Base-by-base conservation (phyloP, 2,797 vertebrate genomes). In the Coregonus suidteri region DNA sequence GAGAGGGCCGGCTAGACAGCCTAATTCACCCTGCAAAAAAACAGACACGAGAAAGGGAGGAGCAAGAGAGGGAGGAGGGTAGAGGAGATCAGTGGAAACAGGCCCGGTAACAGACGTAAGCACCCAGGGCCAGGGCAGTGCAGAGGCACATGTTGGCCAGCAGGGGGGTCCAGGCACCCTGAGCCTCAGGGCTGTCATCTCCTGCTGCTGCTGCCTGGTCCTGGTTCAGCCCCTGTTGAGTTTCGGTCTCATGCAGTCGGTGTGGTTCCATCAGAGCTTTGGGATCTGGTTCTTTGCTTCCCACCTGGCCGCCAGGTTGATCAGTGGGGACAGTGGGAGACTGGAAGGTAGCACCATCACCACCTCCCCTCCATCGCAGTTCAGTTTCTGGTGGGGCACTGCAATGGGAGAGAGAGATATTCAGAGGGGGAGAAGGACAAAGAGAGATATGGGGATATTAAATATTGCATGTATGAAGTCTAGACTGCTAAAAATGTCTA, bases 91-190 rank as follows among this genome's bases (percentile, higher is more conserved):
- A 99, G 79, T 98, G 98, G 88, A 97, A 97, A 90, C 92, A 98
- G 80, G 93, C 94, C 93, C 97, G 93, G 93, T 98, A 99, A 89
- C 96, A 98, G 87, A 96, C 92, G 67, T 98, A 99, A 31, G 96
- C 96, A 68, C 97, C 94, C 0, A 97, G 93, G 0, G 95, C 96
- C 77, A 99, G 91, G 37, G 93, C 95, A 0, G 98, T 95, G 95
- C 95, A 96, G 93, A 98, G 86, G 89, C 97, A 98, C 84, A 97
- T 84, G 13, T 95, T 96, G 92, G 96, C 87, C 59, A 98, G 85
- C 67, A 97, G 90, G 59, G 97, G 96, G 83, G 95, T 96, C 97
- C 97, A 98, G 0, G 91, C 91, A 30, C 91, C 90, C 67, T 91
- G 81, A 34, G 82, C 74, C 56, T 82, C 88, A 73, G 91, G 87